Base-by-base conservation (phyloP, 2,797 vertebrate species). In the Mus spretus region DNA sequence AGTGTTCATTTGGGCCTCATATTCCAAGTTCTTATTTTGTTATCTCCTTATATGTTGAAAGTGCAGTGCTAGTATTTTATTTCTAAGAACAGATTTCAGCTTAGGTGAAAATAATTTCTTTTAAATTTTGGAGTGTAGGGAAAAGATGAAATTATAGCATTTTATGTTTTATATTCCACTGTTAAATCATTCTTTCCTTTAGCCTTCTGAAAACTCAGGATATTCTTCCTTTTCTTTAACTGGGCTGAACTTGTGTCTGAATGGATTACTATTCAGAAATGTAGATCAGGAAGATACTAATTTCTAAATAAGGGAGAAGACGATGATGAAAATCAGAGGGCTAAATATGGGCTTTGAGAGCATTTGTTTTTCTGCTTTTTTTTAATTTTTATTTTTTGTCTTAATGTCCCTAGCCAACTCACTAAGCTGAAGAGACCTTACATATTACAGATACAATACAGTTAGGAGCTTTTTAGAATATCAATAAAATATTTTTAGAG, bases 21-120 rank as follows among this genome's bases (percentile, higher is more conserved):
- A 67, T 31, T 78, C 86, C 53, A 79, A 59, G 80, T 82, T 97
- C 40, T 87, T 93, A 70, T 95, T 97, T 97, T 31, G 82, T 37
- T 94, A 97, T 94, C 19, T 88, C 87, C n/a, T 15, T n/a, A 53
- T 34, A 81, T 84, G 1, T 77, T 94, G 96, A 67, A 92, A 92
- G 78, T 83, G 13, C 28, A 77, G 11, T 34, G 44, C 24, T 83
- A 57, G 77, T 96, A 53, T 94, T 95, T 91, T 95, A 95, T 95
- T 96, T 93, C n/a, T 15, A 85, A 93, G 44, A 94, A 17, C 26
- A 82, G 50, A 63, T 91, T 95, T 14, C 80, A n/a, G 72, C 15
- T 89, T 84, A 91, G 75, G 28, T 40, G 50, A 90, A 77, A 47
- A 89, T 28, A 87, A 94, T 97, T 74, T 59, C 20, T 10, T 95